Conservation (phyloP, 2,113 vertebrate genomes). For the Craseonycteris thonglongyai region DNA sequence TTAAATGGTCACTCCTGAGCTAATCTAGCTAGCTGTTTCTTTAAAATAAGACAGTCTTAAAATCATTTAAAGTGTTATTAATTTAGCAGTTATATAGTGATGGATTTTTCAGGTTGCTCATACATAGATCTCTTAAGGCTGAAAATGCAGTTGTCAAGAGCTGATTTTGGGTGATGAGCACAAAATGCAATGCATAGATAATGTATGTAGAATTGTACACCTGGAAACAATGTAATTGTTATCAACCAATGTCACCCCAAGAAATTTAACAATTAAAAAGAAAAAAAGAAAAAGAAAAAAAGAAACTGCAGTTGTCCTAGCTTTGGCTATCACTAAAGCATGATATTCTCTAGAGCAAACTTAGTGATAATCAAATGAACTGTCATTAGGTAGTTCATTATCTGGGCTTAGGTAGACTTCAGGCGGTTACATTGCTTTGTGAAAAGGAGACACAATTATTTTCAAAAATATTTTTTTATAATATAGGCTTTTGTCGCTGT, state of each 20-base stretch:
- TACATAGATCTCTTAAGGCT: background rate
- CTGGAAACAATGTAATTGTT: too few species aligned
- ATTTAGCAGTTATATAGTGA: slow-evolving; percentile 16
- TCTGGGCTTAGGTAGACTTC: background rate
- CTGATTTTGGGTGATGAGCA: too few species aligned
- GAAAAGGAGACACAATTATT: background rate
- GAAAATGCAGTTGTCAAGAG: too few species aligned
- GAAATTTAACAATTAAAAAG: too few species aligned
- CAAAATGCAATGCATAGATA: too few species aligned
- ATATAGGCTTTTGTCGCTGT: background rate
- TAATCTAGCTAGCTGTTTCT: background rate
- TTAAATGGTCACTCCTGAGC: background rate
- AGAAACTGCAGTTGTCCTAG: background rate
- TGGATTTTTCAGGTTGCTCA: background rate
- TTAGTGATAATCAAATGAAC: background rate
- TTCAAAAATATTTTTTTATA: background rate
- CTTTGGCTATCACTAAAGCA: background rate
- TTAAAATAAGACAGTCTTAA: slow-evolving; percentile 12
- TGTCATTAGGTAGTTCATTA: background rate
- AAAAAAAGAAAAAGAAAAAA: too few species aligned
- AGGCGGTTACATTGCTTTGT: background rate
- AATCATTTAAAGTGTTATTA: slow-evolving; percentile 27
- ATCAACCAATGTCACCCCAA: too few species aligned
- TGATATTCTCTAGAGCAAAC: background rate
- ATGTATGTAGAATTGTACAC: too few species aligned